Percentiles rank a stretch among this genome's conserved stretches.
Conservation (phyloP, 2,797 vertebrate genomes). For the Nyctibius grandis region DNA sequence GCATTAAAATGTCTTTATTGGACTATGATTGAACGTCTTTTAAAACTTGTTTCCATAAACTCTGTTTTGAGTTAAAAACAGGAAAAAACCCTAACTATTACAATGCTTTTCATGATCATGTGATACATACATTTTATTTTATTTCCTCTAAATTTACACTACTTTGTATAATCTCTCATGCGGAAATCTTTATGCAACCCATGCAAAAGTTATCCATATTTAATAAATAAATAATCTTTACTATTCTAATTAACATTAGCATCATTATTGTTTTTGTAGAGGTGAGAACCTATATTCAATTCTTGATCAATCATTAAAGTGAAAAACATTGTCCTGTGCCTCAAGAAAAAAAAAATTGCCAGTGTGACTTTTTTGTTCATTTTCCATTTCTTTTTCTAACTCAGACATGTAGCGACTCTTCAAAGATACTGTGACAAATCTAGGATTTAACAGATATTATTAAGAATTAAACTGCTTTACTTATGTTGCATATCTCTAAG, state of each 20-base stretch:
- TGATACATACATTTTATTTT: background rate
- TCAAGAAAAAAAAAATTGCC: background rate
- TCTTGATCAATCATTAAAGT: background rate
- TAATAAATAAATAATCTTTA: background rate
- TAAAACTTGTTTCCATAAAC: background rate
- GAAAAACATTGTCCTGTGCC: background rate
- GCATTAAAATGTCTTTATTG: background rate
- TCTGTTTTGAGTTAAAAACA: background rate
- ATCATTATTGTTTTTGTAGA: background rate
- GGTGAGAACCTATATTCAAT: background rate
- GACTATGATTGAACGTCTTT: background rate
- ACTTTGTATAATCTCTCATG: background rate
- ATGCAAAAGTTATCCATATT: background rate
- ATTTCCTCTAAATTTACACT: background rate
- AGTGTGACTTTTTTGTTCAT: background rate
- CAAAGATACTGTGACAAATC: background rate
- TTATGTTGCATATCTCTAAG: background rate
- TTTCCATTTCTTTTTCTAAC: background rate
- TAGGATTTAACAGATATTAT: background rate
- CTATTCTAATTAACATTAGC: background rate
- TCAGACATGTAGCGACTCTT: rapidly evolving
- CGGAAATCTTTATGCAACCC: background rate
- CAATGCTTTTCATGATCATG: background rate
- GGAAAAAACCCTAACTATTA: background rate
- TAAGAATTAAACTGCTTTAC: background rate